Percentiles rank a stretch among this genome's conserved stretches.
phyloP scores from a whole-genome alignment of 2,888 invertebrate species.

The Gortyna flavago region DNA sequence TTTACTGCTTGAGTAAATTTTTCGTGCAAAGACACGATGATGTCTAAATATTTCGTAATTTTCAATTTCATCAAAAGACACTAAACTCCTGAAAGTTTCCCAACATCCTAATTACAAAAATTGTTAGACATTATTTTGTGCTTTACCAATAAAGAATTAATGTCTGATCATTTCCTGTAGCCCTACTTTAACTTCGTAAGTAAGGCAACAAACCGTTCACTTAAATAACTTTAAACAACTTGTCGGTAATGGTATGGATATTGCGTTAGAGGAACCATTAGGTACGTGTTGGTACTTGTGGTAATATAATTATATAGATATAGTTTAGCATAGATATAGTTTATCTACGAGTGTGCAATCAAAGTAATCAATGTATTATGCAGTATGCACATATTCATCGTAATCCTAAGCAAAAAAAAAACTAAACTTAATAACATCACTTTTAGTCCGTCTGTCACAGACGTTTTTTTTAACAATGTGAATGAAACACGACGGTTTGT shows the following conservation, averaged over 20 bases:
- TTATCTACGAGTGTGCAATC: conserved; percentile 33
- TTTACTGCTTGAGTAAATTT: not conserved
- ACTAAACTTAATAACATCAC: too few species aligned
- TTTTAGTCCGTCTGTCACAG: not conserved
- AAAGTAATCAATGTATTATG: conserved; percentile 33
- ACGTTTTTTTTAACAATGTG: not conserved
- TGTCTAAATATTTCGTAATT: not conserved
- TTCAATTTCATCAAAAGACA: not conserved
- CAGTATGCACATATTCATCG: not conserved
- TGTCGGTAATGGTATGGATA: conserved; percentile 47
- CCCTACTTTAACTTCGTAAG: conserved; percentile 23
- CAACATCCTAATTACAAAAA: too few species aligned
- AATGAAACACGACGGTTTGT: not conserved
- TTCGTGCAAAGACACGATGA: not conserved
- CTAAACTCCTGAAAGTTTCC: not conserved
- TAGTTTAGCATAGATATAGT: conserved; percentile 16
- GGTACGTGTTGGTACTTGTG: conserved; percentile 10
- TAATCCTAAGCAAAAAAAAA: not conserved
- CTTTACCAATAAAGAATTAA: conserved; percentile 1
- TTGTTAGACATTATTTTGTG: not conserved
- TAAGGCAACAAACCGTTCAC: conserved; percentile 15
- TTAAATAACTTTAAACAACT: conserved; percentile 32
- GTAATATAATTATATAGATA: conserved; percentile 3
- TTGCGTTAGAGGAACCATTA: conserved; percentile 47
- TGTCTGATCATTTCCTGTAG: conserved; percentile 32